phyloP scores from a whole-genome alignment of 2,113 vertebrate species.

The Agelaius tricolor region DNA sequence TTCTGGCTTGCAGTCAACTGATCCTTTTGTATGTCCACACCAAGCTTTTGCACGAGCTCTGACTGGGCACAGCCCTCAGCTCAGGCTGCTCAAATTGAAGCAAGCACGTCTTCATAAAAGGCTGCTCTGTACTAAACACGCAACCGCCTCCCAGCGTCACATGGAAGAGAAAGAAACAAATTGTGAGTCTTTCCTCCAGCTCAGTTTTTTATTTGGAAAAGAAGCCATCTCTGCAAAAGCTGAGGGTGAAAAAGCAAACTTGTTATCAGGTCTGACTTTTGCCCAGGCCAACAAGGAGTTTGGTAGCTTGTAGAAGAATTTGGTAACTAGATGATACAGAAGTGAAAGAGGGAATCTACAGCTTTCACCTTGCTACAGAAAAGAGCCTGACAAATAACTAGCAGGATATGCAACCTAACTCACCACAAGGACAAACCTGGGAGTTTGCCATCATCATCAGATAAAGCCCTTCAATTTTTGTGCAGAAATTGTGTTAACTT shows the following conservation, averaged over 20 bases:
- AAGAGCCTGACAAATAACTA: neutral
- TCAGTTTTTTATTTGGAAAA: neutral
- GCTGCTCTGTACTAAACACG: neutral
- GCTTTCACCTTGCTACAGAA: neutral
- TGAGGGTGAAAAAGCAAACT: neutral
- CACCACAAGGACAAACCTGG: neutral
- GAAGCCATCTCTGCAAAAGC: neutral
- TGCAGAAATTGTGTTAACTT: constrained; percentile 18
- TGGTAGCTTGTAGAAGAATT: neutral
- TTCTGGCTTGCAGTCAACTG: neutral
- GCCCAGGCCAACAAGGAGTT: neutral
- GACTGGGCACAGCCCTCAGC: neutral
- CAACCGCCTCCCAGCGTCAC: neutral
- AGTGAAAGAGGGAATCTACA: neutral
- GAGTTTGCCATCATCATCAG: neutral
- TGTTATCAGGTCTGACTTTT: neutral
- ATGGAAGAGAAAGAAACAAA: neutral
- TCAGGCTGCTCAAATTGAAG: neutral
- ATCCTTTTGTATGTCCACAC: neutral
- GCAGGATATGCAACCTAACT: neutral
- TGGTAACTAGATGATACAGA: neutral
- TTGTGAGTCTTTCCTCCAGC: neutral
- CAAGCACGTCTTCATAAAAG: neutral
- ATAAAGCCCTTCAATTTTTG: neutral
- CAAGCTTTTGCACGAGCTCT: fast-evolving